Conservation (phyloP, 2,888 invertebrate genomes). For the Venustoraphidia nigricollis region DNA sequence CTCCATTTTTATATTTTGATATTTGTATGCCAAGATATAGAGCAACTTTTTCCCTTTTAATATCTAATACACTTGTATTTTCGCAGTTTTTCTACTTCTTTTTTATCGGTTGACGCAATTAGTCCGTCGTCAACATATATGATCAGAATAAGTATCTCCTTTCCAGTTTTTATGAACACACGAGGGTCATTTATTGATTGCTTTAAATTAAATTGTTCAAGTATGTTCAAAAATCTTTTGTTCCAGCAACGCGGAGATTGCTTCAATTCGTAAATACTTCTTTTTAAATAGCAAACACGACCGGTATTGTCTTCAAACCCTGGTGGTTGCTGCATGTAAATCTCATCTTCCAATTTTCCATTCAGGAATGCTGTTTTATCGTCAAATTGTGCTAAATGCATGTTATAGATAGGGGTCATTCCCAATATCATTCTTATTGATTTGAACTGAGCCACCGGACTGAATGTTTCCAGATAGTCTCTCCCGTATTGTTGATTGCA, state of each 20-base stretch:
- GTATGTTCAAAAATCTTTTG: constrained; percentile 1
- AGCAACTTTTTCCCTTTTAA: too few relatives aligned
- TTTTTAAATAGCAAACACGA: constrained; percentile 13
- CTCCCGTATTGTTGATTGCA: constrained; percentile 11
- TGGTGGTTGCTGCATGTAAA: constrained; percentile 20
- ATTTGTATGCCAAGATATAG: too few relatives aligned
- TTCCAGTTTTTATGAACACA: constrained; percentile 10
- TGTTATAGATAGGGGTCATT: constrained; percentile 7
- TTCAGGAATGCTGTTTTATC: constrained; percentile 14
- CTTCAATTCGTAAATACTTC: constrained; percentile 11
- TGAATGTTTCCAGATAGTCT: constrained; percentile 11
- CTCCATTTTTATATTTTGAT: too few relatives aligned
- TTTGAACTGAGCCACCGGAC: constrained; percentile 11
- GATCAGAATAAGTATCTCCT: constrained; percentile 10
- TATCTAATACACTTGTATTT: too few relatives aligned
- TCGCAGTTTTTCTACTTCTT: too few relatives aligned
- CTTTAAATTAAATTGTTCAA: constrained; percentile 7
- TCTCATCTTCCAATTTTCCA: constrained; percentile 16
- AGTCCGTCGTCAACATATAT: constrained; percentile 12
- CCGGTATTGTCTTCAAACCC: constrained; percentile 13
- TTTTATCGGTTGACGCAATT: constrained; percentile 10
- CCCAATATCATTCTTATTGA: constrained; percentile 9
- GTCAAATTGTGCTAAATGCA: constrained; percentile 9
- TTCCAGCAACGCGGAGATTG: constrained; percentile 12
- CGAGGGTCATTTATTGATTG: constrained; percentile 11